Evolutionary conservation across 2,888 invertebrate genomes (phyloP).

Genomic region (Tinea trinotella): DNA sequence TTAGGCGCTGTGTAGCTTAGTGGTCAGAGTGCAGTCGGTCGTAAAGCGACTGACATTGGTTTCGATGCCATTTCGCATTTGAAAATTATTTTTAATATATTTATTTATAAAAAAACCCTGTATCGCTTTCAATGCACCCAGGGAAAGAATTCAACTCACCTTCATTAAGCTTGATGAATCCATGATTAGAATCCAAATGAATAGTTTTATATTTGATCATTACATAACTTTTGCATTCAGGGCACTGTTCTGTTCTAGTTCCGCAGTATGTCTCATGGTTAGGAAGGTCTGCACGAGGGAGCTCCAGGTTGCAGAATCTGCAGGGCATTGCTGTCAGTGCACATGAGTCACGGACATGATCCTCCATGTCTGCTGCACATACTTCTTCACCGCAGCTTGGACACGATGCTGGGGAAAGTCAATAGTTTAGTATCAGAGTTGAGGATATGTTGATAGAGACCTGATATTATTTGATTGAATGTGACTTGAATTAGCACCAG

Average conservation of each 20-base stretch:
- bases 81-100: too few relatives aligned
- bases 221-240: conserved; percentile 77
- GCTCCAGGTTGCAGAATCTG: conserved; percentile 77
- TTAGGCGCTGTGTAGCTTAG: too few relatives aligned
- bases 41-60: too few relatives aligned
- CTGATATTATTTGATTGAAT: too few relatives aligned
- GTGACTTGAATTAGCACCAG: too few relatives aligned
- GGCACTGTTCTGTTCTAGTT: conserved; percentile 77
- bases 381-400: conserved; percentile 61
- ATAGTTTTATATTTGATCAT: conserved; percentile 78
- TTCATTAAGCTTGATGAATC: conserved; percentile 73
- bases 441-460: too few relatives aligned
- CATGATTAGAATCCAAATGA: conserved; percentile 76
- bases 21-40: too few relatives aligned
- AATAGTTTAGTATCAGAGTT: too few relatives aligned
- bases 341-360: conserved; percentile 68
- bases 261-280: conserved; percentile 81
- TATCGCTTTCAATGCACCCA: too few relatives aligned
- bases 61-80: too few relatives aligned
- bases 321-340: conserved; percentile 72
- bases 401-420: conserved; percentile 62
- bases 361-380: conserved; percentile 59
- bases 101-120: too few relatives aligned
- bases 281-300: conserved; percentile 72
- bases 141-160: conserved; percentile 48